Base-by-base conservation (phyloP, 2,888 invertebrate species). In the Theretra japonica region DNA sequence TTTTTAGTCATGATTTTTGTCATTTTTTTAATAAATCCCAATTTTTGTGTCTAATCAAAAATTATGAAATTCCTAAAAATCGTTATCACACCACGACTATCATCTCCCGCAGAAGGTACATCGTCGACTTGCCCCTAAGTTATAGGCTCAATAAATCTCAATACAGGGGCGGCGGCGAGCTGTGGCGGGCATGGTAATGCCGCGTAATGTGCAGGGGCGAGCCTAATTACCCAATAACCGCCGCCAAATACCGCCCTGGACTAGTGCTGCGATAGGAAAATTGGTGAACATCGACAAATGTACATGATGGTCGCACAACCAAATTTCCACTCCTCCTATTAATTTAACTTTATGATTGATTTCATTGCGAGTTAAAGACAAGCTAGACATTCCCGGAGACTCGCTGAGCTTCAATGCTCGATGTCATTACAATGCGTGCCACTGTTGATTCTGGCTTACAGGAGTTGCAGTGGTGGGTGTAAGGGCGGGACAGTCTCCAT, bases 71-170 rank as follows among this genome's bases (percentile, higher is more conserved):
- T 60, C 33, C n/a, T 30, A 0, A 6, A 30, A 60, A 30, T 60
- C n/a, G n/a, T 30, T 0, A 7, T 59, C 25, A 25, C n/a, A 25
- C 30, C 7, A 11, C 30, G 28, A 30, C 60, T 41, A 62, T 41
- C 65, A 48, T 23, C 41, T 4, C 65, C 21, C 17, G 21, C 17
- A 50, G 69, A 73, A 70, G 28, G 68, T 25, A 70, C 76, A 78
- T 76, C n/a, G 65, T 57, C 50, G 48, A 30, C 21, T 71, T 76
- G 76, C 77, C 78, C 80, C 80, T 82, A 82, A 83, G 79, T 82
- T 84, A 81, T 83, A 79, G 77, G 79, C 78, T 79, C 80, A 85
- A 86, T 86, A 86, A 86, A 86, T 86, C 86, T 86, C 83, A 85
- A 86, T 86, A 80, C 80, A 77, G 71, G 68, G 28, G 77, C 77